Conservation (phyloP, 2,888 invertebrate species). For the Geotrupes spiniger region DNA sequence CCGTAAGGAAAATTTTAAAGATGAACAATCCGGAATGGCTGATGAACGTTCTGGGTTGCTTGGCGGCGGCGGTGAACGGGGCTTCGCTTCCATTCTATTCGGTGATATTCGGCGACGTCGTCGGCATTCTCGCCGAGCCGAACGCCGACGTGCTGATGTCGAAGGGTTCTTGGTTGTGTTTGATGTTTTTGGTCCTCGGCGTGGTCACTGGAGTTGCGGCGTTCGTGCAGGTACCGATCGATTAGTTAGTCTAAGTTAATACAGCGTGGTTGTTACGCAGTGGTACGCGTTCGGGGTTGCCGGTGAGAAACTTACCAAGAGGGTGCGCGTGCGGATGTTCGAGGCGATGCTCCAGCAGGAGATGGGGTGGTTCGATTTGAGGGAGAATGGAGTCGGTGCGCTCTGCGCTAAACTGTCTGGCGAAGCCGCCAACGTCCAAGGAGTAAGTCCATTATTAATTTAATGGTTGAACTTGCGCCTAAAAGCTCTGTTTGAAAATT, state of each 20-base stretch:
- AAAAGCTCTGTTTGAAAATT: no score
- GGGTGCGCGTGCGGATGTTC: slow-evolving; percentile 66
- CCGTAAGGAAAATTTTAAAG: slow-evolving; percentile 51
- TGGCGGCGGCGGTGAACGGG: slow-evolving; percentile 63
- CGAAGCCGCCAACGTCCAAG: slow-evolving; percentile 77
- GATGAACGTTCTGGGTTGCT: slow-evolving; percentile 60
- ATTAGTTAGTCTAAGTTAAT: background rate
- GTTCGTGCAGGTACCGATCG: slow-evolving; percentile 68
- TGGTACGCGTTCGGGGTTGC: slow-evolving; percentile 47
- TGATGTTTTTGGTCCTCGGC: slow-evolving; percentile 67
- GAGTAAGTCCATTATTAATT: no score
- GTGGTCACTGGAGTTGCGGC: slow-evolving; percentile 61
- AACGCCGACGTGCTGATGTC: slow-evolving; percentile 54
- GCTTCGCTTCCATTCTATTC: slow-evolving; percentile 71
- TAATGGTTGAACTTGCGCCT: no score
- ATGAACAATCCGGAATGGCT: slow-evolving; percentile 68
- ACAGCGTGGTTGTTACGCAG: slow-evolving; percentile 6
- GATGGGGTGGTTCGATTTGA: slow-evolving; percentile 71
- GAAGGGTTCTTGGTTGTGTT: slow-evolving; percentile 59
- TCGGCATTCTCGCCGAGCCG: slow-evolving; percentile 57
- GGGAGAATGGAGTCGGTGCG: slow-evolving; percentile 70
- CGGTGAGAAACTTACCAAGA: slow-evolving; percentile 74
- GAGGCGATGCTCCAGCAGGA: slow-evolving; percentile 69
- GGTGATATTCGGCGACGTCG: slow-evolving; percentile 68
- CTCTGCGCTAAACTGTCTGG: slow-evolving; percentile 71